Evolutionary conservation across 2,797 vertebrate genomes (phyloP), one percentile per base, ranked within the genome.

Genomic region (Gymnoscopelus braueri): DNA sequence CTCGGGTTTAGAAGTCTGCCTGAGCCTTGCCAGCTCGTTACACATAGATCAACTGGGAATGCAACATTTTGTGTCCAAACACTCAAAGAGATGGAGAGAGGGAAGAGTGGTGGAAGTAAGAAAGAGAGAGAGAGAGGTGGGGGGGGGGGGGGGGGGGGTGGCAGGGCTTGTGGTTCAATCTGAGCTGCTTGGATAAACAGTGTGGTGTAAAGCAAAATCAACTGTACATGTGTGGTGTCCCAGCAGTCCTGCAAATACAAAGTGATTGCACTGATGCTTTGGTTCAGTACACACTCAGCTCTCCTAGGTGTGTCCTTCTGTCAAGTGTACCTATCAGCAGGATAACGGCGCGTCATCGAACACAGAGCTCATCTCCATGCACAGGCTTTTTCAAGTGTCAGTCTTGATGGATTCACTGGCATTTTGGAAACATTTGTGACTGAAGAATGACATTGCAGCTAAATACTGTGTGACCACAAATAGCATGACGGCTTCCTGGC

Each of bases 181-280:
- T 80, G 84, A 90, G 81, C 89, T 69, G 80, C 75, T 81, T 86
- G 84, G 71, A 85, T 91, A 92, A 91, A 91, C 88, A 91, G 81
- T 79, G 80, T 78, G 88, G 79, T 87, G 81, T 88, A 89, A 88
- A 83, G 82, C 72, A 89, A 84, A 86, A 88, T 90, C 91, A 92
- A 92, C 90, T 89, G 81, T 78, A 86, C 78, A 86, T 87, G 84
- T 90, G 86, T 77, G 87, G 88, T 84, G 77, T 86, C 79, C 88
- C 85, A 79, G 77, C 82, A 62, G 87, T 83, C 6, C 32, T 35
- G 72, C 87, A 90, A 91, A 91, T 89, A 90, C 84, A 35, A 77
- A 74, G 56, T 72, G 76, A 88, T 88, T 89, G 86, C 83, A 88
- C 89, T 85, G 88, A 85, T 87, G 84, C 85, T 88, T 86, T 85